Conservation (phyloP, 2,888 invertebrate genomes). For the Ditylenchus weischeri region DNA sequence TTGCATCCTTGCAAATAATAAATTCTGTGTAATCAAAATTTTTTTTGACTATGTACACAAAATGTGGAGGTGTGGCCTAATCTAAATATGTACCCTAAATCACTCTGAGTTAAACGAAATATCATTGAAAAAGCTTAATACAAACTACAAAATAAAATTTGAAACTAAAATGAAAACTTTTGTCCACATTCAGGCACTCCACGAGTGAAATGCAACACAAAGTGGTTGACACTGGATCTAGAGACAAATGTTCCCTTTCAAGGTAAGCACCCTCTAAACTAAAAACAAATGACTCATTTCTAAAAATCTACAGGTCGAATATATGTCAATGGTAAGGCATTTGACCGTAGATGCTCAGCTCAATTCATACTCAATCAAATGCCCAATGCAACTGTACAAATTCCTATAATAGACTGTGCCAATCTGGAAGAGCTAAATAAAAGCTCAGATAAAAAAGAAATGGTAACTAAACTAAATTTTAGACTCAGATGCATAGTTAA, state of each 20-base stretch:
- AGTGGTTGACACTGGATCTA: constrained; percentile 5
- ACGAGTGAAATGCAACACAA: constrained; percentile 7
- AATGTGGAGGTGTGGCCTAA: too few species aligned
- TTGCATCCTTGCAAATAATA: too few species aligned
- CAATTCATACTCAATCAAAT: constrained; percentile 10
- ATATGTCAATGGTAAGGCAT: constrained; percentile 12
- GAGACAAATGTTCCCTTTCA: constrained; percentile 9
- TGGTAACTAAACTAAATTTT: neutral
- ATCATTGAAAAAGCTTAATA: too few species aligned
- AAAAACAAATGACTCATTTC: too few species aligned
- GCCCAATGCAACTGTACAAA: neutral
- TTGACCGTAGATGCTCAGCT: constrained; percentile 11
- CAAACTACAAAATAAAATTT: too few species aligned
- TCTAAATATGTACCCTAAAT: too few species aligned
- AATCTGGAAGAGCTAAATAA: neutral
- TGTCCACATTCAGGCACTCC: constrained; percentile 8
- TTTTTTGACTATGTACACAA: too few species aligned
- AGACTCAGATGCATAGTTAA: too few species aligned
- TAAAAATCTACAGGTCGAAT: constrained; percentile 5
- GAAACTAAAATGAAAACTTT: too few species aligned
- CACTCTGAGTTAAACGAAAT: too few species aligned
- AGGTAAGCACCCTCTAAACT: too few species aligned
- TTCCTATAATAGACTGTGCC: constrained; percentile 15
- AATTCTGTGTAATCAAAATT: too few species aligned
- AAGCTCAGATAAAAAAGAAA: neutral